These are phyloP conservation scores for Samia ricini DNA, from an alignment of 1,140 invertebrate genomes.

Conservation along the genomic window DNA sequence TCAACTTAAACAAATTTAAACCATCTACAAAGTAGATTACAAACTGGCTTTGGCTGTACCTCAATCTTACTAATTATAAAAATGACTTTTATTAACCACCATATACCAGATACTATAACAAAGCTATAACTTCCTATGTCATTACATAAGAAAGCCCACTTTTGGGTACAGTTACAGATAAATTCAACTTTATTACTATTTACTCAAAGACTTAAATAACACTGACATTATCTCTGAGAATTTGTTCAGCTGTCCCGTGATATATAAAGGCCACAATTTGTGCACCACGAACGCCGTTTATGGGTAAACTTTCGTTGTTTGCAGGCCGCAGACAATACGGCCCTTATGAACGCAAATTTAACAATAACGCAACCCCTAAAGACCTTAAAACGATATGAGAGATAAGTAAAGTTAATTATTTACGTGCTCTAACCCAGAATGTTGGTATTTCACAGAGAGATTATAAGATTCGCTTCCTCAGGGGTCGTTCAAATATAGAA, in stretches of 20 bases:
- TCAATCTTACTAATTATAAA: background rate
- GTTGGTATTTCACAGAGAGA: constrained; percentile 1
- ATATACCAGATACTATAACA: background rate
- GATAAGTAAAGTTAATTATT: constrained; percentile 28
- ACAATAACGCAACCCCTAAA: constrained; percentile 22
- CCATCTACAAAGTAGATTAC: background rate
- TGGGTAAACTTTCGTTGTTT: constrained; percentile 29
- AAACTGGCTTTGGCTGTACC: too few species aligned
- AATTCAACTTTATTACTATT: background rate
- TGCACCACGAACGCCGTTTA: constrained; percentile 28
- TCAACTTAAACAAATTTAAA: background rate
- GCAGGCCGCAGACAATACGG: constrained; percentile 20
- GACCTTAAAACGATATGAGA: constrained; percentile 19
- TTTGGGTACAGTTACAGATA: background rate
- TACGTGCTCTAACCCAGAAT: constrained; percentile 23
- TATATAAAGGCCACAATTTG: constrained; percentile 10
- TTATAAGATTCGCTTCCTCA: background rate
- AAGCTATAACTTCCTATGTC: background rate
- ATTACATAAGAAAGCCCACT: background rate
- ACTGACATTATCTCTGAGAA: constrained; percentile 4
- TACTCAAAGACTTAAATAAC: background rate
- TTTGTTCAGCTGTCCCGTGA: constrained; percentile 6
- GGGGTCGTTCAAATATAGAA: too few species aligned
- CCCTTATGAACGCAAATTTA: constrained; percentile 21
- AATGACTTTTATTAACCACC: background rate